Conservation (phyloP, 1,140 invertebrate genomes). For the Hestina assimilis region DNA sequence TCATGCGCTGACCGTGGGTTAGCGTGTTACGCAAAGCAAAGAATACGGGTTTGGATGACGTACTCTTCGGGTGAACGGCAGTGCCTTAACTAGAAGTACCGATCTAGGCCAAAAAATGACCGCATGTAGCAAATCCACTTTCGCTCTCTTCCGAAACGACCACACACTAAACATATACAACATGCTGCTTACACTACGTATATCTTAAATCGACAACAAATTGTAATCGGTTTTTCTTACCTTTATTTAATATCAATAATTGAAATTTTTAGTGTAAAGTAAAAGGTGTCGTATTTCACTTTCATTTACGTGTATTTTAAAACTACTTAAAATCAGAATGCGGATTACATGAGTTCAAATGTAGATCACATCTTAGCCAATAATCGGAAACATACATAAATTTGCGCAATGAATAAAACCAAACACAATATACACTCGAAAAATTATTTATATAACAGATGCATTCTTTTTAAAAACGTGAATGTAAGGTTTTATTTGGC, state of each 20-base stretch:
- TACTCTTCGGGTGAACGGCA: constrained; percentile 29
- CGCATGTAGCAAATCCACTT: constrained; percentile 51
- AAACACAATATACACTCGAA: constrained; percentile 20
- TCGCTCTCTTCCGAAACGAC: constrained; percentile 45
- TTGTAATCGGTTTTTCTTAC: neutral
- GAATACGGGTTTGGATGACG: constrained; percentile 25
- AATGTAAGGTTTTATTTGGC: constrained; percentile 23
- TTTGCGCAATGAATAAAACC: constrained; percentile 22
- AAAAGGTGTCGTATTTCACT: constrained; percentile 8
- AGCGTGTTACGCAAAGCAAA: constrained; percentile 23
- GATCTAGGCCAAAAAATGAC: constrained; percentile 37
- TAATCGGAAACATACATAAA: too few species aligned
- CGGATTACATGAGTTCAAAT: constrained; percentile 4
- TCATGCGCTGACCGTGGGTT: constrained; percentile 21
- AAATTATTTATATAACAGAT: constrained; percentile 31
- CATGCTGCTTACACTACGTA: neutral
- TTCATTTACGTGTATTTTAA: constrained; percentile 11
- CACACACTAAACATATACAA: constrained; percentile 37
- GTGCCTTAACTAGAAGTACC: constrained; percentile 24
- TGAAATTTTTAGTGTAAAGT: neutral
- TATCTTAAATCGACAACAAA: neutral
- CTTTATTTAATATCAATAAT: neutral
- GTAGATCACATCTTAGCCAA: neutral
- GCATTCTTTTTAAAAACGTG: constrained; percentile 24
- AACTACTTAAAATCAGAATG: neutral